A percentile compares a stretch with the other conserved stretches of the same genome.
Conservation (phyloP, 2,888 invertebrate species). For the Synanthedon tipuliformis region DNA sequence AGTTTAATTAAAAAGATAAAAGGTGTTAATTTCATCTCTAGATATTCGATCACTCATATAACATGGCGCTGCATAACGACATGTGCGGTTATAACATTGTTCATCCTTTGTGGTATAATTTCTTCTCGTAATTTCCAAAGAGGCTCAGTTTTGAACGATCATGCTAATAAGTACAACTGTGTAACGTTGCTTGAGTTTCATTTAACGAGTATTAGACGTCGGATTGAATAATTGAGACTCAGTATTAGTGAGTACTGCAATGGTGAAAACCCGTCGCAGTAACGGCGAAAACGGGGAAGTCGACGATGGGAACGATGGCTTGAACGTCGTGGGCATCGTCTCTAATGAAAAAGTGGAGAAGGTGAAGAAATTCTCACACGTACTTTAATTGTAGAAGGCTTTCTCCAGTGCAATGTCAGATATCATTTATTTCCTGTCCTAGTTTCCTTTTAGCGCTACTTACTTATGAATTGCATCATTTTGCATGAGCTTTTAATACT, state of each 20-base stretch:
- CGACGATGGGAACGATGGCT: constrained; percentile 58
- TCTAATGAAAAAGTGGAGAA: constrained; percentile 63
- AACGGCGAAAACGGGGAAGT: constrained; percentile 66
- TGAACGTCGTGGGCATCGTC: constrained; percentile 61
- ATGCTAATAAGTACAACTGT: constrained; percentile 22
- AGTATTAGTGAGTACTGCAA: constrained; percentile 43
- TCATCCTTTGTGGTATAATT: constrained; percentile 49
- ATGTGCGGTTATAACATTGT: constrained; percentile 56
- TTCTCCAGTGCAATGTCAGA: constrained; percentile 28
- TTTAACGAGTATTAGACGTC: constrained; percentile 35
- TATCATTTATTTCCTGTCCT: constrained; percentile 36
- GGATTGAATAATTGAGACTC: not conserved
- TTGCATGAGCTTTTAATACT: constrained; percentile 43
- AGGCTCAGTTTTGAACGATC: constrained; percentile 20
- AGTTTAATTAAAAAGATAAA: constrained; percentile 26
- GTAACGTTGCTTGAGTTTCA: constrained; percentile 31
- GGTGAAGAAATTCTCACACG: not conserved
- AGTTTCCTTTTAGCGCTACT: constrained; percentile 19
- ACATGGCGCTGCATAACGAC: constrained; percentile 62
- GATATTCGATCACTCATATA: constrained; percentile 29
- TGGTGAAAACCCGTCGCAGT: constrained; percentile 71
- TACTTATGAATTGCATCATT: constrained; percentile 25
- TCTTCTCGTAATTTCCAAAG: constrained; percentile 28
- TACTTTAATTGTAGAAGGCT: constrained; percentile 16
- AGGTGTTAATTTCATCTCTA: constrained; percentile 10